phyloP scores from a whole-genome alignment of 2,113 vertebrate species.

The Ailuropoda melanoleuca region DNA sequence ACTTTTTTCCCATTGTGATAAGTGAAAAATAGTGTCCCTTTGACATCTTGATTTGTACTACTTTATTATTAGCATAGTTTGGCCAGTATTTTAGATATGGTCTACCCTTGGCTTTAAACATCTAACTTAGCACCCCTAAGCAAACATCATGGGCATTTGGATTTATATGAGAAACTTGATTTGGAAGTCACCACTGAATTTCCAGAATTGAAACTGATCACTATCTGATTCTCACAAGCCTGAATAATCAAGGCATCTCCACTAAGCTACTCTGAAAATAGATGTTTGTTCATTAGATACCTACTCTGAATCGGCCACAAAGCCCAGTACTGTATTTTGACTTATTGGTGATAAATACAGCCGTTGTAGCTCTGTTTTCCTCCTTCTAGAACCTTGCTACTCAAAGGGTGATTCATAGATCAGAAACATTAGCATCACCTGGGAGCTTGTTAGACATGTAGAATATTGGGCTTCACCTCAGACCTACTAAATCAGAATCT shows the following conservation, averaged over 20 bases:
- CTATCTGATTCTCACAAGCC: neutral
- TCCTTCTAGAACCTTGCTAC: conserved; percentile 1
- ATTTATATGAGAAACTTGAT: neutral
- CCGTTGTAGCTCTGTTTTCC: neutral
- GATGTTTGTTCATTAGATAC: neutral
- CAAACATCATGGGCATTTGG: neutral
- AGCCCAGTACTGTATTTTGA: neutral
- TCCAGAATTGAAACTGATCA: conserved; percentile 31
- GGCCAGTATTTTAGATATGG: conserved; percentile 33
- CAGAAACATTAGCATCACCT: neutral
- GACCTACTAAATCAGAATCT: conserved; percentile 25
- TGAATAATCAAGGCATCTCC: conserved; percentile 1
- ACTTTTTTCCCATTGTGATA: neutral
- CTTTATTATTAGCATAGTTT: neutral
- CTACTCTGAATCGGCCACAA: neutral
- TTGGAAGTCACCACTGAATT: conserved; percentile 14
- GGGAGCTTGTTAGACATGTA: conserved; percentile 9
- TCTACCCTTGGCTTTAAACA: conserved; percentile 2
- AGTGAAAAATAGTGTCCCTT: conserved; percentile 29
- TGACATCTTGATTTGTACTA: conserved; percentile 10
- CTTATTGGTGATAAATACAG: neutral
- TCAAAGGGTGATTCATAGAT: neutral
- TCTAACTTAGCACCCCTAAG: neutral
- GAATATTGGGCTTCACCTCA: neutral
- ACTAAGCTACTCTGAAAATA: conserved; percentile 33